Conservation (phyloP, 2,888 invertebrate genomes). For the Dynastes grantii region DNA sequence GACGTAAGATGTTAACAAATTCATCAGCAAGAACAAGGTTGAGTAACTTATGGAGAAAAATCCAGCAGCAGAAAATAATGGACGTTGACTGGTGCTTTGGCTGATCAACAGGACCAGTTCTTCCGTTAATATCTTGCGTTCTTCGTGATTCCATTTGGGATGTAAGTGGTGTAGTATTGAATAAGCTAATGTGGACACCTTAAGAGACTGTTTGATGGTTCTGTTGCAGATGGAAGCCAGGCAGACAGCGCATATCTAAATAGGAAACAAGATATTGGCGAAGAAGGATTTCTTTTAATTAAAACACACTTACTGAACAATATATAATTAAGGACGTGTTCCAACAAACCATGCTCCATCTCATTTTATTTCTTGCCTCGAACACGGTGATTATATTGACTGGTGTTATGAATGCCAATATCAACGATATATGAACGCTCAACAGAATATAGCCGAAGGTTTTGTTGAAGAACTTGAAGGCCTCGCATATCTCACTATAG, state of each 20-base stretch:
- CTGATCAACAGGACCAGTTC: not conserved
- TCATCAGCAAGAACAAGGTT: conserved; percentile 4
- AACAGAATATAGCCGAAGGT: not conserved
- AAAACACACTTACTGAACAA: not conserved
- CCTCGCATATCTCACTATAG: not conserved
- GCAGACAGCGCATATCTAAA: not conserved
- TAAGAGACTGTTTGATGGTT: not conserved
- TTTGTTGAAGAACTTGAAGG: not conserved
- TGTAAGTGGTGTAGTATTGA: not conserved
- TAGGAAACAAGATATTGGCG: not conserved
- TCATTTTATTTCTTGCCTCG: not conserved
- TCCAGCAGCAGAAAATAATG: not conserved
- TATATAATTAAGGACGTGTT: not conserved
- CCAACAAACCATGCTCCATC: not conserved
- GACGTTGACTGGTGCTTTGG: not conserved
- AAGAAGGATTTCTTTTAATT: not conserved
- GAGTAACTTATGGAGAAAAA: conserved; percentile 17
- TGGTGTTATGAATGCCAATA: not conserved
- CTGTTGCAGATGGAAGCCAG: not conserved
- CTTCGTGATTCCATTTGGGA: not conserved
- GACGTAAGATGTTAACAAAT: not conserved
- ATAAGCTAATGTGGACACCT: not conserved
- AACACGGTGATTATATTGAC: not conserved
- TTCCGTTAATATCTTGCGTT: not conserved
- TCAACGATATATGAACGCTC: not conserved